Evolutionary conservation across 2,113 vertebrate genomes (phyloP).

Genomic region (Turnix velox): DNA sequence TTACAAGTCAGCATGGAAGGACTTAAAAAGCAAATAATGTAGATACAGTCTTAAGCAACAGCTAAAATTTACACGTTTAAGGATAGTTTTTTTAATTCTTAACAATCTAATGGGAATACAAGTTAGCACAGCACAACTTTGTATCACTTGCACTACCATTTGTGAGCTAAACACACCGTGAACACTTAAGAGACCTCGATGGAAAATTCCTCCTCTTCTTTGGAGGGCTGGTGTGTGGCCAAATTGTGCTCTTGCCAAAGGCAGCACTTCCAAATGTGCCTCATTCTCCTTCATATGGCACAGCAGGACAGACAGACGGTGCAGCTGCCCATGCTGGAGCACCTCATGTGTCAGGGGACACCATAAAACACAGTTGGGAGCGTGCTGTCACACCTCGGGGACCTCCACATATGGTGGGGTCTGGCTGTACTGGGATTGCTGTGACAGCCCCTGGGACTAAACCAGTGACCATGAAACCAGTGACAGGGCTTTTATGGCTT

Average conservation of each 20-base stretch:
- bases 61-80: neutral
- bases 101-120: neutral
- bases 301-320: neutral
- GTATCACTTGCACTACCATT: neutral
- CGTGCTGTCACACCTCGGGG: neutral
- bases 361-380: neutral
- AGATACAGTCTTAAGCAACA: neutral
- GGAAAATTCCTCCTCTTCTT: neutral
- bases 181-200: neutral
- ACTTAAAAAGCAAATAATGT: neutral
- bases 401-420: fast-evolving
- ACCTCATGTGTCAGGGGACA: fast-evolving
- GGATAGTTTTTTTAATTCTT: neutral
- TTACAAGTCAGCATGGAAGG: fast-evolving
- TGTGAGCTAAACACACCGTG: neutral
- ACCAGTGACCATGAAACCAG: too few relatives aligned
- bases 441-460: too few relatives aligned
- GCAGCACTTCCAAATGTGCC: fast-evolving
- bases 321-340: neutral
- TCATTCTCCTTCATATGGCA: fast-evolving
- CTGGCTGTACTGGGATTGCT: fast-evolving
- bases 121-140: neutral
- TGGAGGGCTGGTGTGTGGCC: neutral
- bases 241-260: neutral
- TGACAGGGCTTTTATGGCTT: too few relatives aligned